Base-by-base conservation (phyloP, 2,888 invertebrate species). In the Acanthoscelides obtectus region DNA sequence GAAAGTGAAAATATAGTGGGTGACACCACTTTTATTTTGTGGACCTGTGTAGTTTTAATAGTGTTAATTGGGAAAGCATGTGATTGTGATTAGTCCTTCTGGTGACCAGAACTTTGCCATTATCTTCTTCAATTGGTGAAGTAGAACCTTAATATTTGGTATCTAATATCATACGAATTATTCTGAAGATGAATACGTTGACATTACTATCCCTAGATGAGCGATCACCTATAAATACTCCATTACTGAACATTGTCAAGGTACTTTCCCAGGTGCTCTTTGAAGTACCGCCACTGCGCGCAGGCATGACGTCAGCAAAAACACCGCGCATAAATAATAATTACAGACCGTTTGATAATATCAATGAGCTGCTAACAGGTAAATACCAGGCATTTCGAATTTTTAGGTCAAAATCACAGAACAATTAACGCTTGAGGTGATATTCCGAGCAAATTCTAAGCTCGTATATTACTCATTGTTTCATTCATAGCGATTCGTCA, bases 361-460 rank as follows among this genome's bases (percentile, higher is more conserved):
- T 64, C 64, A 68, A 67, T 68, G 63, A 65, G 68, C n/a, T 12
- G 64, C 25, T 71, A 68, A 68, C 64, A 22, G 68, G 71, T 71
- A 71, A 71, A 71, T 71, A 68, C 64, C 68, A 68, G 12, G 71
- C 71, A 71, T 64, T 71, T 68, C 66, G 19, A 68, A 71, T 71
- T 71, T 71, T 71, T 71, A 71, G 71, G 71, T 71, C 71, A 71
- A 64, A 71, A 68, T 69, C 67, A 68, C 65, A 64, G 45, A 64
- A 64, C 68, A 71, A 65, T 71, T 71, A 68, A 67, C 65, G 67
- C 21, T 71, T 64, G 45, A 64, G 71, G 68, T 69, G 66, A 65
- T 65, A 69, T 64, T 45, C 45, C 45, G 45, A 45, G 45, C 12
- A 12, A 45, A 12, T 17, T 12, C 1, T 45, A 45, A 45, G 45